Evolutionary conservation across 2,113 vertebrate genomes (phyloP), one percentile per base, ranked within the genome.

Genomic region (Hemichromis elongatus): DNA sequence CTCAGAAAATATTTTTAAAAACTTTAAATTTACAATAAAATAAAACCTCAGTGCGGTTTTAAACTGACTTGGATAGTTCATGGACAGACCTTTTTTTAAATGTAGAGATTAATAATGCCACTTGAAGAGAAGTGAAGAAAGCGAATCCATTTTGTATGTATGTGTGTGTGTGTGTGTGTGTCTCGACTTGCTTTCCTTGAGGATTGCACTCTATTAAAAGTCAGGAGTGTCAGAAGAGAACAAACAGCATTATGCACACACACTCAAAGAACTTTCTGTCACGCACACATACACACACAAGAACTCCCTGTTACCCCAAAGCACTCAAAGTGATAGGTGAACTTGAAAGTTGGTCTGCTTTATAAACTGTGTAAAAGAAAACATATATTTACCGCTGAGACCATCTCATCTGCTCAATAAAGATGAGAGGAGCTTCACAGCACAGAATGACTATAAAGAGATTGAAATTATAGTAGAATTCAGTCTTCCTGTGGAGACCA

Each of bases 371-470:
- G 86, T 77, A 68, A 86, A 84, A 87, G 33, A 40, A 84, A 86
- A 85, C 73, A 81, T 53, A 84, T 66, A 83, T 88, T 93, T 90
- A 63, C 88, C 56, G 3, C 80, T 80, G 90, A 91, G 88, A 89
- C 84, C 83, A 70, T 89, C 86, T 89, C 28, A 83, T 73, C 70
- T 70, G 55, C 88, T 92, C 80, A 79, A 53, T 83, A 88, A 87
- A 91, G 87, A 91, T 80, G 86, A 89, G 86, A 63, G 35, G 42
- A 82, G 80, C 73, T 88, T 79, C 86, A 54, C 63, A 50, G 77
- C 79, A 68, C 56, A 86, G 7, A 81, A 59, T 50, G 57, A 88
- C 73, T 73, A 79, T 80, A 81, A 89, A 86, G 84, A 89, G 26
- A 63, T 19, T 80, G 37, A 75, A 86, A 84, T 81, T 54, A 77